These are phyloP conservation scores for Knipowitschia caucasica DNA, from an alignment of 2,797 vertebrate species.

Conservation along the genomic window DNA sequence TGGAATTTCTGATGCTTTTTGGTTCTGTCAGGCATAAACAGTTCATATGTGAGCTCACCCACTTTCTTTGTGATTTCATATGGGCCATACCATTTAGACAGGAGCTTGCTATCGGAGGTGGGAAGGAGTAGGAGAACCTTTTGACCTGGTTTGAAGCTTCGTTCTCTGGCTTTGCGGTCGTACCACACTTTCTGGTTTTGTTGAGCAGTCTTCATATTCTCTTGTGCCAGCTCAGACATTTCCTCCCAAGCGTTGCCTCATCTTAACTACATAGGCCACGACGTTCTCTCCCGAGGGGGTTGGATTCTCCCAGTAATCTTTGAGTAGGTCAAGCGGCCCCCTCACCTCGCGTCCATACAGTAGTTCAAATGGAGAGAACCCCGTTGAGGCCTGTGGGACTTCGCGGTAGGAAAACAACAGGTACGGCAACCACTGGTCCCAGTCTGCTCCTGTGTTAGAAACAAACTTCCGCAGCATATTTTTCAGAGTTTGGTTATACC, in stretches of 20 bases:
- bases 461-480: background rate
- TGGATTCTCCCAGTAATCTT: background rate
- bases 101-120: too few relatives aligned
- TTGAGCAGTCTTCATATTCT: background rate
- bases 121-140: too few relatives aligned
- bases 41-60: background rate
- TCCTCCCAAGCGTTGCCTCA: too few relatives aligned
- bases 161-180: too few relatives aligned
- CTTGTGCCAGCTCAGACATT: background rate
- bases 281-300: background rate
- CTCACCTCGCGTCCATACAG: background rate
- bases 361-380: background rate
- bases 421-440: too few relatives aligned
- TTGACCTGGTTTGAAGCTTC: too few relatives aligned
- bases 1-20: background rate
- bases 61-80: background rate
- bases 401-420: too few relatives aligned
- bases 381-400: background rate
- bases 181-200: background rate
- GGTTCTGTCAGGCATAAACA: background rate
- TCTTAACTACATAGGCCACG: background rate
- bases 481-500: background rate
- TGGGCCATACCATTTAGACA: too few relatives aligned
- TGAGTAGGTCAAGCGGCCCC: too few relatives aligned
- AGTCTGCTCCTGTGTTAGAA: background rate